These are phyloP conservation scores for Oplegnathus fasciatus DNA, from an alignment of 2,113 vertebrate genomes.

Conservation along the genomic window DNA sequence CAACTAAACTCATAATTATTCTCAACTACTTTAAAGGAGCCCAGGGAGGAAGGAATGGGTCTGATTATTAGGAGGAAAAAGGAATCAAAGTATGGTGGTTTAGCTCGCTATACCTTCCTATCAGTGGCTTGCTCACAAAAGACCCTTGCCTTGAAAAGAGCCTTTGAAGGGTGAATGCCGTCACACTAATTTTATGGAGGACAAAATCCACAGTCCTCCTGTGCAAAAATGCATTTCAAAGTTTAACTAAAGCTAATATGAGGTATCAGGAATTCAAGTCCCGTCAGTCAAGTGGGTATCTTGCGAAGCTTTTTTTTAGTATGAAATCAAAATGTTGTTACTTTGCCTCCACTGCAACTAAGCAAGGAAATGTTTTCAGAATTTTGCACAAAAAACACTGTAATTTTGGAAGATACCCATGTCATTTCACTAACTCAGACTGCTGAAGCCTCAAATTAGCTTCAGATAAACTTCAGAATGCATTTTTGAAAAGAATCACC, in stretches of 20 bases:
- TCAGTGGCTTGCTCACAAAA: conserved; percentile 42
- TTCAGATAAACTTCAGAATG: neutral
- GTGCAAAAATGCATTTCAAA: neutral
- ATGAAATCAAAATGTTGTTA: neutral
- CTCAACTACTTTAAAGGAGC: conserved; percentile 28
- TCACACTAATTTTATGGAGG: conserved; percentile 18
- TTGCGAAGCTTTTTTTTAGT: neutral
- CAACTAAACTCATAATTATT: conserved; percentile 43
- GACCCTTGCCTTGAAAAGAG: neutral
- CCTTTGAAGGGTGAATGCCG: conserved; percentile 41
- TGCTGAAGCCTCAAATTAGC: neutral
- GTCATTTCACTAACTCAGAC: neutral
- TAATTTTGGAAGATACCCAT: neutral
- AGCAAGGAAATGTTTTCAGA: neutral
- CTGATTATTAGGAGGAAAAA: conserved; percentile 47
- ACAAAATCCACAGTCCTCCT: neutral
- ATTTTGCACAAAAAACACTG: neutral
- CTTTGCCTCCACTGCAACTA: neutral
- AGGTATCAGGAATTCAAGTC: neutral
- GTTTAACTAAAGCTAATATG: neutral
- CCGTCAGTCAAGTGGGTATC: neutral
- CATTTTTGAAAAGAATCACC: neutral
- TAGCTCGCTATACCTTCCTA: conserved; percentile 40
- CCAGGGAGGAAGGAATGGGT: conserved; percentile 36
- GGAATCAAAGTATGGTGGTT: conserved; percentile 47